A percentile compares a stretch with the other conserved stretches of the same genome.
Evolutionary conservation across 2,797 vertebrate genomes (phyloP).

Genomic region (Danio albolineatus): DNA sequence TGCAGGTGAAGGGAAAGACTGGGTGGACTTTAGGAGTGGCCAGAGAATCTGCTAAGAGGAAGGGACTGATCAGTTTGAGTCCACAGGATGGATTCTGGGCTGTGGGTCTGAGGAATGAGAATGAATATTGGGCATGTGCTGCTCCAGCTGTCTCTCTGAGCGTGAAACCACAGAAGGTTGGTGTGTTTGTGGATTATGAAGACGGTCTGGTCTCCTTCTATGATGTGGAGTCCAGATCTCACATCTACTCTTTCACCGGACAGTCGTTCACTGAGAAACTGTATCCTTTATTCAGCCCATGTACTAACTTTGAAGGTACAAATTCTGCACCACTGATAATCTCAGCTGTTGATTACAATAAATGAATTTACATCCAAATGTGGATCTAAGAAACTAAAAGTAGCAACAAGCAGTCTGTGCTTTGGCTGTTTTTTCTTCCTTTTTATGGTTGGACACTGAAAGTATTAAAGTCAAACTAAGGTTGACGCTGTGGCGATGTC

Average conservation of each 20-base stretch:
- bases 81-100: neutral
- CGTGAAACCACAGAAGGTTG: neutral
- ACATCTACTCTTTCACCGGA: conserved; percentile 11
- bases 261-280: neutral
- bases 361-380: neutral
- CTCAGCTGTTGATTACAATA: neutral
- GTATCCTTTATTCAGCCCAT: neutral
- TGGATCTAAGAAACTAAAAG: no score
- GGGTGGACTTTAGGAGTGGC: neutral
- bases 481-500: no score
- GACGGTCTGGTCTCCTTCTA: conserved; percentile 8
- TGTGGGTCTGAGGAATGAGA: neutral
- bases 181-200: conserved; percentile 16
- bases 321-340: neutral
- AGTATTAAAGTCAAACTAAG: no score
- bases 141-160: neutral
- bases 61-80: neutral
- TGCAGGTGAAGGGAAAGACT: neutral
- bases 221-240: conserved; percentile 15
- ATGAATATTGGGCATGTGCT: neutral
- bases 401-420: no score
- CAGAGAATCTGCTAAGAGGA: neutral
- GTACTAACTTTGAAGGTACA: neutral
- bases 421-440: no score
- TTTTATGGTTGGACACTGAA: no score